Percentiles rank a stretch among this genome's conserved stretches.
These are phyloP conservation scores for Callyntrura guangdongensis DNA, from an alignment of 2,888 invertebrate genomes.

Conservation along the genomic window DNA sequence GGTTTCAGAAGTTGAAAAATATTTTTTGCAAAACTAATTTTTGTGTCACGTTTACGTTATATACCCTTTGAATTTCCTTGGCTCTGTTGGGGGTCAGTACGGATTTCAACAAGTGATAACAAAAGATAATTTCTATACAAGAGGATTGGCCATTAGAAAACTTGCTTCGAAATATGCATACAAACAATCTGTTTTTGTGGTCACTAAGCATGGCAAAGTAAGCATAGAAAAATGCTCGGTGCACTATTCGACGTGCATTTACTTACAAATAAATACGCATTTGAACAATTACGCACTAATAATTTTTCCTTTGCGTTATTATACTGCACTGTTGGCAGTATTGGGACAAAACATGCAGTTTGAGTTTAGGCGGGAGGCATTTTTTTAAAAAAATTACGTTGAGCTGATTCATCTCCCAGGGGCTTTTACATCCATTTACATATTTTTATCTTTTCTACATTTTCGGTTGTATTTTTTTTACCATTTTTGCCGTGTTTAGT, in stretches of 20 bases:
- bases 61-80: conserved; percentile 22
- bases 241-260: neutral
- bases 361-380: neutral
- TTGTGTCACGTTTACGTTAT: conserved; percentile 23
- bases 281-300: conserved; percentile 74
- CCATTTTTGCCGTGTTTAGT: neutral
- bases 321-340: neutral
- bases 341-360: conserved; percentile 13
- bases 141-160: neutral
- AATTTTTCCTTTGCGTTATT: conserved; percentile 41
- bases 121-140: neutral
- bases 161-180: neutral
- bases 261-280: conserved; percentile 37
- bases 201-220: conserved; percentile 43
- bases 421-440: neutral
- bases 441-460: no score
- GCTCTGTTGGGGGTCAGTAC: conserved; percentile 31
- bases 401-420: no score
- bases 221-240: neutral
- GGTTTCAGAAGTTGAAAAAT: neutral
- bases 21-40: neutral
- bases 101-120: neutral
- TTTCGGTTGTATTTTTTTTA: neutral
- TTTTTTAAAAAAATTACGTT: no score
- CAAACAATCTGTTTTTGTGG: conserved; percentile 8